Conservation (phyloP, 2,113 vertebrate genomes). For the Scalopus aquaticus region DNA sequence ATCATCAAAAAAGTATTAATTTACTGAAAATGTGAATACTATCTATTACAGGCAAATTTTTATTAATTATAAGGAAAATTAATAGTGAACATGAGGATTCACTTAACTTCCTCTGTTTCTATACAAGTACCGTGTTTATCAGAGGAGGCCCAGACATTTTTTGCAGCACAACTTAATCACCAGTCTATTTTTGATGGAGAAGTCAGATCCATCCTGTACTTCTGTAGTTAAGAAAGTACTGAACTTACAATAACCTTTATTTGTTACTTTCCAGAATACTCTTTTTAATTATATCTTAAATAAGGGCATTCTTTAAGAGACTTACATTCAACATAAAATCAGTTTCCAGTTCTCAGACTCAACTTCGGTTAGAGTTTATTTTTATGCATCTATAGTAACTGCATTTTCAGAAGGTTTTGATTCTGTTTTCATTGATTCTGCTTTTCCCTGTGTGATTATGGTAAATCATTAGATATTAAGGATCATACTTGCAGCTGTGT, state of each 20-base stretch:
- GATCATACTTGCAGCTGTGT: accelerated
- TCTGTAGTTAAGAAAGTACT: neutral
- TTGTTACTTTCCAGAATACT: neutral
- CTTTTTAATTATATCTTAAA: neutral
- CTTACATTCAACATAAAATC: neutral
- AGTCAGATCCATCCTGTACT: neutral
- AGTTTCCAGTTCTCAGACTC: neutral
- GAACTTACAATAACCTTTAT: neutral
- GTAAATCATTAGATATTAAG: neutral
- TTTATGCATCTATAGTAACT: neutral
- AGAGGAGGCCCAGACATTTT: neutral
- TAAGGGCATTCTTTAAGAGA: neutral
- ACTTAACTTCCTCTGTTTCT: neutral
- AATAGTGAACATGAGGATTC: neutral
- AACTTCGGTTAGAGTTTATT: neutral
- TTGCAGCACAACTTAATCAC: neutral
- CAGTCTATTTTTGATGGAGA: neutral
- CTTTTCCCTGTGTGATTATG: neutral
- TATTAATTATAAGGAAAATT: neutral
- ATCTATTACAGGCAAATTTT: neutral
- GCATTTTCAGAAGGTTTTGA: neutral
- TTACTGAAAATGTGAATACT: neutral
- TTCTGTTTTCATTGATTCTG: neutral
- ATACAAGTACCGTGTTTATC: neutral
- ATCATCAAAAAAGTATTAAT: neutral